Percentiles rank a stretch among this genome's conserved stretches.
Conservation (phyloP, 2,797 vertebrate genomes). For the Takifugu ocellatus region DNA sequence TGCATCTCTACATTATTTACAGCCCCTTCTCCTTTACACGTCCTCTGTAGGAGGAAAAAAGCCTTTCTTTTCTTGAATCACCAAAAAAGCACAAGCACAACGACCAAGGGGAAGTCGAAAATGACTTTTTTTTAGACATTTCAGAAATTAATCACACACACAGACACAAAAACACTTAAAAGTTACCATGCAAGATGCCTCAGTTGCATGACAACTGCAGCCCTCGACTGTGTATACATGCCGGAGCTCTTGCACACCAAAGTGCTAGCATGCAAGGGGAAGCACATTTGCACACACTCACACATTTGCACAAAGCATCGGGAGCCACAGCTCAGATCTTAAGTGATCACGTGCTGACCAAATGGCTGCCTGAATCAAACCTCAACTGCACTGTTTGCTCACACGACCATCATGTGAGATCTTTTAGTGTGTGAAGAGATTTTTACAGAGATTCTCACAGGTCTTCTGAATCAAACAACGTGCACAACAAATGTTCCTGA, state of each 20-base stretch:
- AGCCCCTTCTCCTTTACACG: too few relatives aligned
- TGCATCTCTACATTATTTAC: too few relatives aligned
- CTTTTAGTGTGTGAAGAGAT: neutral
- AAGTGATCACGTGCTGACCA: slow-evolving; percentile 18
- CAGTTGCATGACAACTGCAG: neutral
- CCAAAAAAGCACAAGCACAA: neutral
- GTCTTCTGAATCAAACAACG: too few relatives aligned
- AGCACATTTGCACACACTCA: slow-evolving; percentile 5
- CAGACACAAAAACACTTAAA: slow-evolving; percentile 8
- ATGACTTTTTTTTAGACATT: neutral
- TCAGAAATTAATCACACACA: neutral
- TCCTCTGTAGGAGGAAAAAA: neutral
- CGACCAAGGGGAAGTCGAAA: neutral
- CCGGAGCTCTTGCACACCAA: slow-evolving; percentile 16
- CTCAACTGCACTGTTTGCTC: slow-evolving; percentile 24
- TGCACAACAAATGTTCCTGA: too few relatives aligned
- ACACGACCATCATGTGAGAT: slow-evolving; percentile 26
- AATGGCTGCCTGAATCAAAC: slow-evolving; percentile 30
- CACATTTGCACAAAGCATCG: slow-evolving; percentile 8
- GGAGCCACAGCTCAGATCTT: slow-evolving; percentile 12
- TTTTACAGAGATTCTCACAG: neutral
- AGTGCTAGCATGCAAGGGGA: slow-evolving; percentile 29
- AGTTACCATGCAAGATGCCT: slow-evolving; percentile 13
- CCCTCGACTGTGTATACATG: slow-evolving; percentile 1
- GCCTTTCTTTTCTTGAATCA: neutral